Base-by-base conservation (phyloP, 2,888 invertebrate genomes). In the Limnephilus auricula region DNA sequence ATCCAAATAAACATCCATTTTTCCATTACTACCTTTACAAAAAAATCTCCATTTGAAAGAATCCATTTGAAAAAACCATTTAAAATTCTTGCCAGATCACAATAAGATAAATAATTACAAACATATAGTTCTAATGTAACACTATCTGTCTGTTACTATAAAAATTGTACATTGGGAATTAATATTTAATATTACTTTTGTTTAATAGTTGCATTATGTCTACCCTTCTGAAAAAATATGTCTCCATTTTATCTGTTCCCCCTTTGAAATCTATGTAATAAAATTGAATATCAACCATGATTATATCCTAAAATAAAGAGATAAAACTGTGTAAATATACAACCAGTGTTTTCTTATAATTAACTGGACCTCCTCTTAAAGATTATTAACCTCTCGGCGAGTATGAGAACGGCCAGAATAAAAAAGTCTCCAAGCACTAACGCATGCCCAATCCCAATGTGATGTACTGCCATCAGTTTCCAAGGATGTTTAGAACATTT, bases 231-330 rank as follows among this genome's bases (percentile, higher is more conserved):
- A 90, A 91, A 92, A 91, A 93, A 86, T 85, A 87, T 92, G 83
- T 91, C 90, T 90, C 91, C 90, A 90, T 89, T 90, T 90, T 92
- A 90, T 91, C 91, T 90, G 92, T 92, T 91, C 88, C 87, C 50
- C 90, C 92, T 92, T 92, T 86, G 40, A 93, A 93, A 92, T 88
- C 78, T 93, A 93, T 93, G 93, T 93, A 93, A 91, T 93, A 89
- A 93, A 92, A 93, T 93, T 92, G 91, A 93, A 91, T 93, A 93
- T 93, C 93, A 92, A 92, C 92, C 92, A 93, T 93, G 92, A 92
- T 92, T 93, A 93, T 92, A 93, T 93, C 93, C 93, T 92, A 91
- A 92, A 93, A 93, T 93, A 93, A 93, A 93, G 91, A 92, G 92
- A 92, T 92, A 91, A 92, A 92, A 93, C 89, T 89, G 90, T 92